Base-by-base conservation (phyloP, 2,797 vertebrate species). In the Chelmon rostratus region DNA sequence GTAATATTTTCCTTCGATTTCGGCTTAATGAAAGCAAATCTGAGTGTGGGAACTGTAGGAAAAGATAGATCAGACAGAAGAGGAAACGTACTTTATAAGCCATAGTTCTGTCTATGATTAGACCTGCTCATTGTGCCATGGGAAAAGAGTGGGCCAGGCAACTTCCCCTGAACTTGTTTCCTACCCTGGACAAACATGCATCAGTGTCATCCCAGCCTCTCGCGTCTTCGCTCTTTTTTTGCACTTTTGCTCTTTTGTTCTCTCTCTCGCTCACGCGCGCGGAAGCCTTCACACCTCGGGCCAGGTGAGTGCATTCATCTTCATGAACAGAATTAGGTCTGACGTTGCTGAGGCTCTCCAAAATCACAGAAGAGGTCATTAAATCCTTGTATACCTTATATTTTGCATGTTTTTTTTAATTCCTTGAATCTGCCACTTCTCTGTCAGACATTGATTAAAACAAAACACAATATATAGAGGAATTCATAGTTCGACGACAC, bases 271-370 rank as follows among this genome's bases (percentile, higher is more conserved):
- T 57, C 67, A 58, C 18, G 21, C 54, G 25, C 35, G 61, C 40
- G n/a, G 18, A 76, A 52, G 52, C 35, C 31, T 59, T 68, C 61
- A 71, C 70, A 73, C 87, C 49, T 73, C 40, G 25, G 18, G 44
- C 52, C 54, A 35, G 67, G 68, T 59, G 59, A 73, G 44, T 25
- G 23, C 79, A 89, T 89, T 89, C 52, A 83, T 90, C 87, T 88
- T 81, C 25, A 46, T 7, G 63, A 76, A 74, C 88, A 92, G 85
- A 90, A 85, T 44, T 44, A 82, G 84, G 83, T 69, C 82, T 82
- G 71, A 77, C 35, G 59, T 23, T 25, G 65, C 59, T 2, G 57
- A 44, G 58, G 58, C 75, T 38, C 59, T 50, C 71, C 67, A 68
- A 71, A 82, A 59, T 77, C 75, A 66, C 53, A 73, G 23, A 72